Evolutionary conservation across 2,888 invertebrate genomes (phyloP).

Genomic region (Drosophila colorata): DNA sequence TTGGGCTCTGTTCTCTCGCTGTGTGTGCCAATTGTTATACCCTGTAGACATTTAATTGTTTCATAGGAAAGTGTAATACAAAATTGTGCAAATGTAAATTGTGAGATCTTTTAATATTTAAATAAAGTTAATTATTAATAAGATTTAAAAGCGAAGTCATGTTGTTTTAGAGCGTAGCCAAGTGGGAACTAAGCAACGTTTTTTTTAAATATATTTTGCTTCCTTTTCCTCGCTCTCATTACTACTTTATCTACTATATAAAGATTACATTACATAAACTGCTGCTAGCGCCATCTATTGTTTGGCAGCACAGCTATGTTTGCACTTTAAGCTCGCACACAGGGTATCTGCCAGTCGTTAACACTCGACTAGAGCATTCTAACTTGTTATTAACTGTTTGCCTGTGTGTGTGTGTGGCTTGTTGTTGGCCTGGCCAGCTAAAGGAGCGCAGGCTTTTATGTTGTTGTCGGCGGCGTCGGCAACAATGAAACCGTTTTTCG

Average conservation of each 20-base stretch:
- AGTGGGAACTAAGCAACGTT: too few species aligned
- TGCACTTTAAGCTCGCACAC: background rate
- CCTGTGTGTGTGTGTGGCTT: slow-evolving; percentile 31
- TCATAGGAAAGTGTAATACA: background rate
- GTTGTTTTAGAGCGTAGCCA: too few species aligned
- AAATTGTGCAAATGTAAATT: background rate
- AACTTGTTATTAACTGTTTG: slow-evolving; percentile 56
- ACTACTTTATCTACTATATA: too few species aligned
- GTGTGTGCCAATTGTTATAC: slow-evolving; percentile 59
- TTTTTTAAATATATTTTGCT: too few species aligned
- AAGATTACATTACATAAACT: too few species aligned
- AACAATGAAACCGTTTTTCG: slow-evolving; percentile 83
- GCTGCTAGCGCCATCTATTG: slow-evolving; percentile 9
- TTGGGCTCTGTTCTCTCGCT: slow-evolving; percentile 53
- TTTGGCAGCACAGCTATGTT: background rate
- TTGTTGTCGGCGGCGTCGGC: slow-evolving; percentile 76
- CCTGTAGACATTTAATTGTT: slow-evolving; percentile 29
- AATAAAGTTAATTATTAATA: too few species aligned
- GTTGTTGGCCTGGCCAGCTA: slow-evolving; percentile 54
- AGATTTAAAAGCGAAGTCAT: too few species aligned
- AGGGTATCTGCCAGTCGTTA: slow-evolving; percentile 12
- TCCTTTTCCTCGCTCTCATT: too few species aligned
- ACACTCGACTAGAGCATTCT: slow-evolving; percentile 8
- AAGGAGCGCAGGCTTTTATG: slow-evolving; percentile 76
- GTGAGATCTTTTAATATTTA: background rate